Conservation (phyloP, 2,113 vertebrate species). For the Eulacestoma nigropectus region DNA sequence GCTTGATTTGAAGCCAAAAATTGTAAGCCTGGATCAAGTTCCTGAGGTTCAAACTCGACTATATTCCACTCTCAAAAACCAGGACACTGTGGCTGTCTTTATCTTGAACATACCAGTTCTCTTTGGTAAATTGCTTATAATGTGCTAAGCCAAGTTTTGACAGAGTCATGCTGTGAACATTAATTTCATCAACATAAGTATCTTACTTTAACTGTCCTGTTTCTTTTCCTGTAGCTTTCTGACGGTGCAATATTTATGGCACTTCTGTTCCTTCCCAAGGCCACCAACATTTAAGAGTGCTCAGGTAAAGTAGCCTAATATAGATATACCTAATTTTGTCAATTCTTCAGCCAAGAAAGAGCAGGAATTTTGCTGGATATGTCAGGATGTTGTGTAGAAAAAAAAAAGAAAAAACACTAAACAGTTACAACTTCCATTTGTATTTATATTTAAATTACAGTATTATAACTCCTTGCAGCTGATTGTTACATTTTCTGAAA, state of each 20-base stretch:
- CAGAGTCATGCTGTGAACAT: neutral
- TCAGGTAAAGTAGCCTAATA: neutral
- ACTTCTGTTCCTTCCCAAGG: neutral
- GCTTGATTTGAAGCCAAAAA: slow-evolving; percentile 35
- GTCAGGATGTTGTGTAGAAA: neutral
- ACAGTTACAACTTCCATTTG: neutral
- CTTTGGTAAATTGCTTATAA: neutral
- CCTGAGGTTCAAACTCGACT: neutral
- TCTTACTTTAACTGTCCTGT: neutral
- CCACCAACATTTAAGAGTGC: neutral
- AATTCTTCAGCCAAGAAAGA: neutral
- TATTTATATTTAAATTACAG: neutral
- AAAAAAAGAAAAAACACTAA: neutral
- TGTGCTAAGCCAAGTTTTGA: neutral
- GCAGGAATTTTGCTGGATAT: neutral
- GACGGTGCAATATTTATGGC: neutral
- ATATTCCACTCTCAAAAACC: neutral
- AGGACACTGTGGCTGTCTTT: neutral
- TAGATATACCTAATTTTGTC: neutral
- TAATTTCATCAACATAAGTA: neutral
- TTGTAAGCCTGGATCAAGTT: slow-evolving; percentile 23
- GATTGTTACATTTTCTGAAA: neutral
- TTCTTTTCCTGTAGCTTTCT: neutral
- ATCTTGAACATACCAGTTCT: neutral
- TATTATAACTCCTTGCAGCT: neutral